phyloP scores from a whole-genome alignment of 2,113 vertebrate genomes.

The Aviceda subcristata region DNA sequence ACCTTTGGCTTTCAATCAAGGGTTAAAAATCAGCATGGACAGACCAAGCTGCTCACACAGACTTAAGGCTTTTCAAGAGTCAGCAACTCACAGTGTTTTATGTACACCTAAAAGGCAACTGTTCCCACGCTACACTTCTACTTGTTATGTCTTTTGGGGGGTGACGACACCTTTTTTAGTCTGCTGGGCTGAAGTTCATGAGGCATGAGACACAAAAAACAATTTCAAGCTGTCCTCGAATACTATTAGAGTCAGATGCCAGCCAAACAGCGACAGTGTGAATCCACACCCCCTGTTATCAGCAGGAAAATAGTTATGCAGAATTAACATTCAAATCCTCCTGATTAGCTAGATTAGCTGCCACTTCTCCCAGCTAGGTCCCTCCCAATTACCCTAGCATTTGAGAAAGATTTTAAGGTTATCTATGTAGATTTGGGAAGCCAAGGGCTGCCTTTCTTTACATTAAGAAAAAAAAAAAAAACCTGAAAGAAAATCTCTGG shows the following conservation, averaged over 20 bases:
- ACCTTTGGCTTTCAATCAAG: neutral
- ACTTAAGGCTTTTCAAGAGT: neutral
- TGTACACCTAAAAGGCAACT: neutral
- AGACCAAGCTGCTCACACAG: neutral
- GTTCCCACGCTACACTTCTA: neutral
- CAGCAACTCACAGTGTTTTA: neutral
- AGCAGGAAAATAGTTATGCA: neutral
- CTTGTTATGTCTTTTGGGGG: fast-evolving
- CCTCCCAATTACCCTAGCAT: neutral
- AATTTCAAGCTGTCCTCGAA: neutral
- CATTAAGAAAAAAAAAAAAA: fast-evolving
- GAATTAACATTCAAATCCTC: neutral
- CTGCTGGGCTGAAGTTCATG: neutral
- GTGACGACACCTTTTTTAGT: neutral
- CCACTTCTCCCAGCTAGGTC: neutral
- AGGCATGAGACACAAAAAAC: neutral
- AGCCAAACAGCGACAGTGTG: neutral
- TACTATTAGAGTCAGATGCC: neutral
- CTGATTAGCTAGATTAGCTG: neutral
- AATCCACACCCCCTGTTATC: neutral
- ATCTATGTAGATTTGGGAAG: neutral
- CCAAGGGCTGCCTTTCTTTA: neutral
- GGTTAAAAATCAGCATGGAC: neutral
- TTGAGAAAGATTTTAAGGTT: neutral
- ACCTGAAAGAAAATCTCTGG: neutral